Conservation (phyloP, 2,888 invertebrate species). For the Diaperis boleti region DNA sequence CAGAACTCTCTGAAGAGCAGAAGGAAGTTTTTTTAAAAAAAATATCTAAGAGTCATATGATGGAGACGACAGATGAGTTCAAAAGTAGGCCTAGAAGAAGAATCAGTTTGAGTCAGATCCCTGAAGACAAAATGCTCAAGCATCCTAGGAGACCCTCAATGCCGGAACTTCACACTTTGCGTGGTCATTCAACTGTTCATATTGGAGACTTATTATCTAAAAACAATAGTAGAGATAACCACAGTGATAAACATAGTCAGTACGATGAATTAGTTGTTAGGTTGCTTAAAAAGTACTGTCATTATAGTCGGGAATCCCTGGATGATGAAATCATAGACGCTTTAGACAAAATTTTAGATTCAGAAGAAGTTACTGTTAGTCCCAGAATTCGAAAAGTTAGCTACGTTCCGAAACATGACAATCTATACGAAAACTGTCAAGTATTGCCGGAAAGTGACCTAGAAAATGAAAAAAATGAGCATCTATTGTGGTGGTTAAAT, state of each 20-base stretch:
- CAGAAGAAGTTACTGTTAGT: conserved; percentile 39
- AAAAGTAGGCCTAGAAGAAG: conserved; percentile 53
- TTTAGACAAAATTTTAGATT: conserved; percentile 57
- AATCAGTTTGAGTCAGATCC: conserved; percentile 58
- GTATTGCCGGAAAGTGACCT: conserved; percentile 58
- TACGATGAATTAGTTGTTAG: conserved; percentile 65
- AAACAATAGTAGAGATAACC: conserved; percentile 58
- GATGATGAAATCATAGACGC: conserved; percentile 63
- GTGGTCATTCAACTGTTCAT: conserved; percentile 61
- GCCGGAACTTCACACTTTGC: conserved; percentile 58
- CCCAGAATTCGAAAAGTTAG: conserved; percentile 58
- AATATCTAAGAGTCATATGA: background rate
- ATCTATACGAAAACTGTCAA: conserved; percentile 63
- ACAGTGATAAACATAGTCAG: conserved; percentile 53
- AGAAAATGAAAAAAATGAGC: conserved; percentile 64
- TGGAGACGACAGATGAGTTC: conserved; percentile 51
- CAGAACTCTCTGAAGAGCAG: conserved; percentile 64
- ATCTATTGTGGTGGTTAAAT: conserved; percentile 64
- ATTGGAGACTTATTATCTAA: conserved; percentile 61
- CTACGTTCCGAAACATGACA: conserved; percentile 61
- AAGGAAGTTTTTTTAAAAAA: conserved; percentile 59
- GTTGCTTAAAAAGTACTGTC: conserved; percentile 65
- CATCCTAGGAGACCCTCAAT: conserved; percentile 58
- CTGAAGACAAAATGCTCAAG: conserved; percentile 58
- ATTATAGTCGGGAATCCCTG: conserved; percentile 63